Evolutionary conservation across 2,888 invertebrate genomes (phyloP).

Genomic region (Microplitis deprimator): DNA sequence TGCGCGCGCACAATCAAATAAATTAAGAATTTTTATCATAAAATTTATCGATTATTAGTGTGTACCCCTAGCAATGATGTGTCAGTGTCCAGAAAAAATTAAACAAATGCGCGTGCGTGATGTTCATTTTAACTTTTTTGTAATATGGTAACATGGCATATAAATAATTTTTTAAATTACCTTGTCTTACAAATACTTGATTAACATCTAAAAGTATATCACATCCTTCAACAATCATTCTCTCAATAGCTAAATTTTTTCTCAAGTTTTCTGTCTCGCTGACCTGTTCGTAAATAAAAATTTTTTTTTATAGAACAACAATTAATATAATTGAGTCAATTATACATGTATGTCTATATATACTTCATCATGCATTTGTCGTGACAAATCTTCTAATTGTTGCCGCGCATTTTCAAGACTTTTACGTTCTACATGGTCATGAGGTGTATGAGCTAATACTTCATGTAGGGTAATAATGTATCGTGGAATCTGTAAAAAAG

Average conservation of each 20-base stretch:
- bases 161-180: constrained; percentile 67
- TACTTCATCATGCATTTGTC: constrained; percentile 92
- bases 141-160: too few relatives aligned
- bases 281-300: constrained; percentile 73
- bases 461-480: constrained; percentile 94
- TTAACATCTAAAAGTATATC: constrained; percentile 93
- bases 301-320: constrained; percentile 1
- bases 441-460: constrained; percentile 91
- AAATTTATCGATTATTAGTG: neutral
- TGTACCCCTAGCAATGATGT: neutral
- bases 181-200: constrained; percentile 94
- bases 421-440: constrained; percentile 93
- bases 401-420: constrained; percentile 89
- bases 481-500: constrained; percentile 81
- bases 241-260: constrained; percentile 91
- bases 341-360: neutral
- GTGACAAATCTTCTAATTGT: constrained; percentile 87
- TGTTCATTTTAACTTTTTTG: neutral
- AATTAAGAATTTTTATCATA: neutral
- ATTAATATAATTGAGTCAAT: too few relatives aligned
- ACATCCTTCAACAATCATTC: constrained; percentile 95
- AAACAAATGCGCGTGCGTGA: neutral
- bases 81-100: neutral
- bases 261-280: constrained; percentile 93
- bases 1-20: neutral